Percentiles rank a stretch among this genome's conserved stretches.
phyloP scores from a whole-genome alignment of 2,113 vertebrate species.

The Nesoenas mayeri region DNA sequence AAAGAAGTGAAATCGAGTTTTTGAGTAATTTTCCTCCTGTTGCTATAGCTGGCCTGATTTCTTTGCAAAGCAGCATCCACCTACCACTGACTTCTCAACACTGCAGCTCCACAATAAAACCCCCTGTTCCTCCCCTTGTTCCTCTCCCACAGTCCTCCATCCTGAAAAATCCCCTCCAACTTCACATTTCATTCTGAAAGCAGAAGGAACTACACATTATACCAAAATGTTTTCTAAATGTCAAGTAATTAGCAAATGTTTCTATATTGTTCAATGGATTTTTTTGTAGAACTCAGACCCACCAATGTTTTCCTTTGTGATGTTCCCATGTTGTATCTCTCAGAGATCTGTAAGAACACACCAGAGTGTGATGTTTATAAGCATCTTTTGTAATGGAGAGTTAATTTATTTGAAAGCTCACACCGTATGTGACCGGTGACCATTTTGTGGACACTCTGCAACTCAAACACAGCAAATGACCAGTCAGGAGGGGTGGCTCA shows the following conservation, averaged over 20 bases:
- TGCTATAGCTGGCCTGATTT: neutral
- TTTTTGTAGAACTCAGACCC: neutral
- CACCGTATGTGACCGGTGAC: neutral
- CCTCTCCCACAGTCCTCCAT: neutral
- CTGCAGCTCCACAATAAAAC: neutral
- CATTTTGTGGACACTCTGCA: neutral
- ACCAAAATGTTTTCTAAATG: neutral
- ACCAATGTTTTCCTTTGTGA: neutral
- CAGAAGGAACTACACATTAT: neutral
- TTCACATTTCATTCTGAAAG: slow-evolving; percentile 27
- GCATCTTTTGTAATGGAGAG: neutral
- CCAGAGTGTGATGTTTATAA: neutral
- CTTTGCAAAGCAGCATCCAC: neutral
- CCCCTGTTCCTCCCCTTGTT: neutral
- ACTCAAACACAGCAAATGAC: neutral
- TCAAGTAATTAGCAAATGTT: neutral
- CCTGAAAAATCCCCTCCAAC: slow-evolving; percentile 16
- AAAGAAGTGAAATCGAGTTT: neutral
- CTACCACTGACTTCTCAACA: neutral
- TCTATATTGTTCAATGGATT: neutral
- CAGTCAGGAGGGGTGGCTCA: neutral
- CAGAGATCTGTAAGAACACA: neutral
- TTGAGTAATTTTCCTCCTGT: neutral
- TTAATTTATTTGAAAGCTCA: neutral
- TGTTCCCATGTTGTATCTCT: neutral